Evolutionary conservation across 64 coral and sea anemone genomes (phyloP).

Genomic region (Porites lutea): DNA sequence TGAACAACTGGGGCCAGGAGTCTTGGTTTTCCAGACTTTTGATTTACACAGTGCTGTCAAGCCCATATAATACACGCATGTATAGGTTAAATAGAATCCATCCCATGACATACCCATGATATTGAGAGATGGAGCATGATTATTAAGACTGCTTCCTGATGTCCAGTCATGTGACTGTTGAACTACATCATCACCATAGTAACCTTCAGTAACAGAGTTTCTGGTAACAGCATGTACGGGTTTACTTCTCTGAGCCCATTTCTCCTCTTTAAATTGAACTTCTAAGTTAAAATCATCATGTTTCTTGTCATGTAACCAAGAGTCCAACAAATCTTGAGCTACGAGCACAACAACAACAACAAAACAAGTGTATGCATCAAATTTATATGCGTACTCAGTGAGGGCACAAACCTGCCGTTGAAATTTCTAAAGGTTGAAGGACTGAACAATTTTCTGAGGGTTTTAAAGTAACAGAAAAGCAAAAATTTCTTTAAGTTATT

Average conservation of each 20-base stretch:
- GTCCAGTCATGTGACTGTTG: slow-evolving; percentile 45
- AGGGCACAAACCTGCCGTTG: no score
- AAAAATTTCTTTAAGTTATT: no score
- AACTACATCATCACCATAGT: background rate
- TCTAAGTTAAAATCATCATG: slow-evolving; percentile 68
- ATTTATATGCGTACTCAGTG: background rate
- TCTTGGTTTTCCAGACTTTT: no score
- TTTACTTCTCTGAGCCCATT: slow-evolving; percentile 58
- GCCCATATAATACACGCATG: no score
- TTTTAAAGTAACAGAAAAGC: no score
- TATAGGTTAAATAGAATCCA: no score
- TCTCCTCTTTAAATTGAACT: slow-evolving; percentile 79
- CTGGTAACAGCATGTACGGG: background rate
- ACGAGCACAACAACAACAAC: background rate
- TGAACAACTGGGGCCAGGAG: no score
- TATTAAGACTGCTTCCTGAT: background rate
- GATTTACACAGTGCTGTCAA: no score
- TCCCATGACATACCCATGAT: slow-evolving; percentile 3
- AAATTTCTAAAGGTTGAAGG: no score
- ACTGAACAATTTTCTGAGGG: no score
- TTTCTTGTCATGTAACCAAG: slow-evolving; percentile 80
- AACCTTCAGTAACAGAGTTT: background rate
- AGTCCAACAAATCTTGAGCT: slow-evolving; percentile 94
- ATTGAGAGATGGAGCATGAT: slow-evolving; percentile 3
- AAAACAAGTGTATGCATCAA: background rate